These are phyloP conservation scores for Paracanthobrama guichenoti DNA, from an alignment of 2,113 vertebrate species.

Conservation along the genomic window DNA sequence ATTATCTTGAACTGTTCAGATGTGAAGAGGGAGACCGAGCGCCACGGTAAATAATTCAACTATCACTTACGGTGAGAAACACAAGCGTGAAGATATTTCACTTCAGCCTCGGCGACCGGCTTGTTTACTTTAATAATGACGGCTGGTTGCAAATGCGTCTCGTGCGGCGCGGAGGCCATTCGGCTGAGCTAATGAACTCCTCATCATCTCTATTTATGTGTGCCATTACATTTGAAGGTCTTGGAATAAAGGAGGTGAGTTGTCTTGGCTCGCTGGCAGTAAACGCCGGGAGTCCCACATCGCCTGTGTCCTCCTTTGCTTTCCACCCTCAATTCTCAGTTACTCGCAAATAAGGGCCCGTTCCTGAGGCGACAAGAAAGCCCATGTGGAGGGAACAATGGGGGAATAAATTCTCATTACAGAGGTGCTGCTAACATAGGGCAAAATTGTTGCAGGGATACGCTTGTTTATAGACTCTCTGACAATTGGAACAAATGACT, in stretches of 20 bases:
- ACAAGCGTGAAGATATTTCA: conserved; percentile 26
- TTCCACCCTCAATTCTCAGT: background rate
- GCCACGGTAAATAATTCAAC: conserved; percentile 21
- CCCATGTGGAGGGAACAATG: conserved; percentile 55
- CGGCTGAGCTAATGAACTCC: conserved; percentile 36
- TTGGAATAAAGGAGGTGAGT: conserved; percentile 22
- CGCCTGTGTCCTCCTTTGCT: background rate
- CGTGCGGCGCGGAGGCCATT: background rate
- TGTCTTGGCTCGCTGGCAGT: background rate
- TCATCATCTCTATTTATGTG: conserved; percentile 41
- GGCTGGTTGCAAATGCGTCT: background rate
- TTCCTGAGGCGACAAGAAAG: conserved; percentile 55
- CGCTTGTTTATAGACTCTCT: conserved; percentile 64
- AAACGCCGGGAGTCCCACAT: background rate
- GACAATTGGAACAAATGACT: conserved; percentile 71
- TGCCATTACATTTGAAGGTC: conserved; percentile 40
- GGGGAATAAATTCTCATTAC: conserved; percentile 73
- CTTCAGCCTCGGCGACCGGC: conserved; percentile 1
- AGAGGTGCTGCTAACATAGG: conserved; percentile 58
- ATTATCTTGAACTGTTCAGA: conserved; percentile 41
- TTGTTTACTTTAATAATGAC: conserved; percentile 31
- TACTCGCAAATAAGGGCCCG: background rate
- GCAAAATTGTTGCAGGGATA: conserved; percentile 63
- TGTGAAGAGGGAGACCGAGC: conserved; percentile 23
- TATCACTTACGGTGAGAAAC: conserved; percentile 45